A percentile compares a stretch with the other conserved stretches of the same genome.
phyloP scores from a whole-genome alignment of 2,113 vertebrate species.

The Coptodon bakossiorum region DNA sequence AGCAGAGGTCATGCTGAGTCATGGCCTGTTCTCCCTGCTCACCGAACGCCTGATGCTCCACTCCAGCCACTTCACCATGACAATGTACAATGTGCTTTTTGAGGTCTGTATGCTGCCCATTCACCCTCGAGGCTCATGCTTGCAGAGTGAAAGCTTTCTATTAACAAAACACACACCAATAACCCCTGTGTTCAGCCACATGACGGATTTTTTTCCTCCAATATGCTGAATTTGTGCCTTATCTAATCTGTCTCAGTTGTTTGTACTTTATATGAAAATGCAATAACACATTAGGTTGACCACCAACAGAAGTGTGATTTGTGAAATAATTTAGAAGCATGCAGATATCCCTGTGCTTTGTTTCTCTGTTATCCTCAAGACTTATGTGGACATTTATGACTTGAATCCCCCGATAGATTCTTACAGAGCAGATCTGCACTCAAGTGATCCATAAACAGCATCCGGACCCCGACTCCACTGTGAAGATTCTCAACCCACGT shows the following conservation, averaged over 20 bases:
- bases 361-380: slow-evolving; percentile 23
- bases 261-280: neutral
- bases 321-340: neutral
- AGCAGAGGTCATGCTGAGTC: slow-evolving; percentile 93
- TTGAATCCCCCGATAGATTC: slow-evolving; percentile 74
- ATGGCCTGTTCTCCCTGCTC: slow-evolving; percentile 91
- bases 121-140: neutral
- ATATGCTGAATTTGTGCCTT: neutral
- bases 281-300: neutral
- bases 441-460: slow-evolving; percentile 98
- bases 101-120: slow-evolving; percentile 75
- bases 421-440: slow-evolving; percentile 96
- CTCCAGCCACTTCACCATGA: slow-evolving; percentile 86
- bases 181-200: neutral
- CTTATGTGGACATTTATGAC: slow-evolving; percentile 34
- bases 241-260: neutral
- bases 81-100: slow-evolving; percentile 94
- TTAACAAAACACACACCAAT: neutral
- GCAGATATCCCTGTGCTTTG: neutral
- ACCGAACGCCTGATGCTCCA: slow-evolving; percentile 92
- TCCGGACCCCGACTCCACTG: slow-evolving; percentile 92
- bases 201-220: neutral
- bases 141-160: neutral
- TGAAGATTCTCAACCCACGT: slow-evolving; percentile 98
- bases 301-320: neutral